Evolutionary conservation across 2,888 invertebrate genomes (phyloP).

Genomic region (Phortica okadai): DNA sequence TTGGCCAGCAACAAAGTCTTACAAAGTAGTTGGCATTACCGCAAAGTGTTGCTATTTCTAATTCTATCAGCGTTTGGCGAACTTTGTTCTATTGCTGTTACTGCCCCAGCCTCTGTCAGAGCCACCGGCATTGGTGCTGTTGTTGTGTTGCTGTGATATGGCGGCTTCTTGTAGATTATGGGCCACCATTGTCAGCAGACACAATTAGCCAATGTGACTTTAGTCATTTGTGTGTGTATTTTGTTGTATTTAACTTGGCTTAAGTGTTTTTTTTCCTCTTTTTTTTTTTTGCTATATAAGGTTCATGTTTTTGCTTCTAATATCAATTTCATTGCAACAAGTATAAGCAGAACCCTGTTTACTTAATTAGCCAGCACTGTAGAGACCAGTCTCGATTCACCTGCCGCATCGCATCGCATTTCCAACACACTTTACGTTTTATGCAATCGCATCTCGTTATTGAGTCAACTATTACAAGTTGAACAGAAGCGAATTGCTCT

Average conservation of each 20-base stretch:
- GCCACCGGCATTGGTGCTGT: no score
- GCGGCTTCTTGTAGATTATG: slow-evolving; percentile 14
- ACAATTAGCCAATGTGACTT: slow-evolving; percentile 39
- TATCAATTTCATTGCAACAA: not conserved
- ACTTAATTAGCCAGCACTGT: slow-evolving; percentile 4
- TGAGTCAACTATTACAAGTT: slow-evolving; percentile 47
- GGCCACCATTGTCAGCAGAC: slow-evolving; percentile 7
- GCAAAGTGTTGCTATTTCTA: not conserved
- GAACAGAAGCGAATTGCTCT: slow-evolving; percentile 3
- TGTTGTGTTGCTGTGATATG: not conserved
- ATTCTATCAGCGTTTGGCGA: not conserved
- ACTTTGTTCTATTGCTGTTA: not conserved
- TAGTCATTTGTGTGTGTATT: slow-evolving; percentile 15
- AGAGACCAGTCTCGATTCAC: slow-evolving; percentile 1
- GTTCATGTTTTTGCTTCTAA: not conserved
- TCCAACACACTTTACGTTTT: slow-evolving; percentile 15
- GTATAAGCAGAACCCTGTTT: not conserved
- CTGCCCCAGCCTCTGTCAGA: no score
- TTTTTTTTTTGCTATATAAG: not conserved
- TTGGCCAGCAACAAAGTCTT: slow-evolving; percentile 21
- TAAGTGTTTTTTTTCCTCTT: not conserved
- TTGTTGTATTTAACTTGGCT: not conserved
- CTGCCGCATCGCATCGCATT: slow-evolving; percentile 14
- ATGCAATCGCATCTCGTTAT: slow-evolving; percentile 51
- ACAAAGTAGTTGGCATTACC: not conserved